A percentile compares a stretch with the other conserved stretches of the same genome.
phyloP scores from a whole-genome alignment of 2,888 invertebrate genomes.

The Belgica antarctica region DNA sequence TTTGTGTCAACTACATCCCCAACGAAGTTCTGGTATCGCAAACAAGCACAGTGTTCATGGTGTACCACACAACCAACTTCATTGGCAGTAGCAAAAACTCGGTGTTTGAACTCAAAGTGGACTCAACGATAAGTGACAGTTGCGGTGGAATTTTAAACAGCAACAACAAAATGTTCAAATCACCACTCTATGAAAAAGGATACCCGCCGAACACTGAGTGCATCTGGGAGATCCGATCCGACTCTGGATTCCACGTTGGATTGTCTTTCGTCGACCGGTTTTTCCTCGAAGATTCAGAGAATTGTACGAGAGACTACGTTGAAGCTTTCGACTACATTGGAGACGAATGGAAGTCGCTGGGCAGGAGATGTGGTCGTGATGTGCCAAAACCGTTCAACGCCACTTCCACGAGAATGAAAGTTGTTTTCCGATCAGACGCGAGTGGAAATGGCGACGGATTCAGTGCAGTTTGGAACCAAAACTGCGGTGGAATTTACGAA shows the following conservation, averaged over 20 bases:
- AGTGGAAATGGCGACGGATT: conserved; percentile 71
- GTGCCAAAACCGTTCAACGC: conserved; percentile 61
- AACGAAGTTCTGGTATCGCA: conserved; percentile 55
- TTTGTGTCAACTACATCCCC: conserved; percentile 57
- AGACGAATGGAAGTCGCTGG: conserved; percentile 58
- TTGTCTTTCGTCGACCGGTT: conserved; percentile 70
- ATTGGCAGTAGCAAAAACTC: conserved; percentile 48
- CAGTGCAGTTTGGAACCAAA: conserved; percentile 60
- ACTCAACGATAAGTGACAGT: conserved; percentile 54
- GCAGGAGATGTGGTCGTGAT: conserved; percentile 67
- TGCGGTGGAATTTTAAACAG: conserved; percentile 67
- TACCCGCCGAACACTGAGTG: conserved; percentile 79
- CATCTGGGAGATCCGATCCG: conserved; percentile 68
- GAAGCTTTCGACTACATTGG: conserved; percentile 64
- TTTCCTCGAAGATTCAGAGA: conserved; percentile 66
- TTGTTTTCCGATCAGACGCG: conserved; percentile 70
- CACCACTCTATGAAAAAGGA: conserved; percentile 61
- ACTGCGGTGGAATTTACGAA: conserved; percentile 69
- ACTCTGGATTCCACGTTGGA: conserved; percentile 66
- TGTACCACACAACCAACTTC: conserved; percentile 63
- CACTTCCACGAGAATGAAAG: conserved; percentile 63
- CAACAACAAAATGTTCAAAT: conserved; percentile 55
- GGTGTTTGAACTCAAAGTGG: conserved; percentile 51
- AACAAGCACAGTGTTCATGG: conserved; percentile 61
- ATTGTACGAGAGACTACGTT: conserved; percentile 75